Conservation (phyloP, 2,113 vertebrate species). For the Bagarius yarrelli region DNA sequence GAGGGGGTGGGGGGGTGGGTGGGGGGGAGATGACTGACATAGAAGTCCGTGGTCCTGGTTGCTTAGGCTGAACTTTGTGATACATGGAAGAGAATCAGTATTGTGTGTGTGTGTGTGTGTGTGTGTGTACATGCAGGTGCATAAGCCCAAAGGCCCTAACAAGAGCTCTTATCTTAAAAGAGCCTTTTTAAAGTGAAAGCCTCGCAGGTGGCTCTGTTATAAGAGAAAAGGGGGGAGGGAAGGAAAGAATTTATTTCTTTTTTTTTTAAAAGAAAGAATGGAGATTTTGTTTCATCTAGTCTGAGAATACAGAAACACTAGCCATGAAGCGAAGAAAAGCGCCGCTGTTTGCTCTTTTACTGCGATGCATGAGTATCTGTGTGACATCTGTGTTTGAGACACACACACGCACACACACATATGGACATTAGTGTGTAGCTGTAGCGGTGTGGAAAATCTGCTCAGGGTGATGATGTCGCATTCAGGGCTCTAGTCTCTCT, state of each 20-base stretch:
- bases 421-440: not conserved
- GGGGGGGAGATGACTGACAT: not conserved
- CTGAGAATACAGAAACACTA: constrained; percentile 18
- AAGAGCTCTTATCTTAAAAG: constrained; percentile 28
- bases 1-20: no score
- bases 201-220: constrained; percentile 30
- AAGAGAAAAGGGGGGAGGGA: not conserved
- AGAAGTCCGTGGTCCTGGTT: not conserved
- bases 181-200: constrained; percentile 27
- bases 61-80: not conserved
- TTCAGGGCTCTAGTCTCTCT: constrained; percentile 23
- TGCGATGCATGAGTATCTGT: not conserved
- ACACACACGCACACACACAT: constrained; percentile 12
- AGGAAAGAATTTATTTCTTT: constrained; percentile 15
- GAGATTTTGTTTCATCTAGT: constrained; percentile 19
- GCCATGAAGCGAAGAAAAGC: constrained; percentile 13
- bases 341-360: constrained; percentile 22
- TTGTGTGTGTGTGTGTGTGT: not conserved
- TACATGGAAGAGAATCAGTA: not conserved
- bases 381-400: constrained; percentile 6
- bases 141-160: constrained; percentile 26
- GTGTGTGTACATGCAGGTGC: not conserved
- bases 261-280: not conserved
- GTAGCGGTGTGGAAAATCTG: not conserved
- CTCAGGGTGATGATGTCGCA: not conserved